These are phyloP conservation scores for Gephyroberyx darwinii DNA, from an alignment of 2,797 vertebrate genomes.

Conservation along the genomic window DNA sequence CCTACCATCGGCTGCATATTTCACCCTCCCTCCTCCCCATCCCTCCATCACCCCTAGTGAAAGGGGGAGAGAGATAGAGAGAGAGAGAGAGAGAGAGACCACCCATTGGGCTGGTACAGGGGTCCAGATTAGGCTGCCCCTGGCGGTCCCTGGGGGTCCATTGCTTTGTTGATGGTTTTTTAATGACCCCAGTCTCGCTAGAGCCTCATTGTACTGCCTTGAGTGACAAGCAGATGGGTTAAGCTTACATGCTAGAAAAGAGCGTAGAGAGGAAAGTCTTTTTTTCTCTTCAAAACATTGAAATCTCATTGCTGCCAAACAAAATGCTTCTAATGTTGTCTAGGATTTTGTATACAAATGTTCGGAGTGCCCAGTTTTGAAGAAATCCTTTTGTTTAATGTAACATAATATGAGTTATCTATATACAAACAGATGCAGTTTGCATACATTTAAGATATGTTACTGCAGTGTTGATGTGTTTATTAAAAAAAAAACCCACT, in stretches of 20 bases:
- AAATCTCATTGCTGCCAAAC: conserved; percentile 38
- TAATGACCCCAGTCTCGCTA: conserved; percentile 72
- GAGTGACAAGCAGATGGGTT: conserved; percentile 76
- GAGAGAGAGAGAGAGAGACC: conserved; percentile 64
- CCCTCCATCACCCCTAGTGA: background rate
- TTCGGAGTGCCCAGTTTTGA: background rate
- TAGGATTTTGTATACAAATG: background rate
- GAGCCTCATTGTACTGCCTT: conserved; percentile 68
- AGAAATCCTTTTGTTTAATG: background rate
- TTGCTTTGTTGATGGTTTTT: conserved; percentile 78
- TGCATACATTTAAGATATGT: too few species aligned
- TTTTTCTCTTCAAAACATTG: conserved; percentile 18
- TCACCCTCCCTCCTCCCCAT: conserved; percentile 18
- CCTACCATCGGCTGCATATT: conserved; percentile 33
- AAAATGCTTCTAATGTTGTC: conserved; percentile 28
- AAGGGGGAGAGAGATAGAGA: conserved; percentile 29
- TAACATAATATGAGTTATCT: background rate
- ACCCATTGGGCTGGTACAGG: conserved; percentile 76
- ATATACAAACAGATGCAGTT: too few species aligned
- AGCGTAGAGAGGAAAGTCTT: conserved; percentile 4
- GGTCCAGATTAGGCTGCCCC: conserved; percentile 77
- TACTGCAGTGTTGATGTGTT: too few species aligned
- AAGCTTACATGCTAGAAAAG: conserved; percentile 61
- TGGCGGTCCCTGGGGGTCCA: conserved; percentile 72
- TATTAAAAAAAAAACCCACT: too few species aligned